Evolutionary conservation across 2,797 vertebrate genomes (phyloP), one percentile per base, ranked within the genome.

Genomic region (Dromococcyx pavoninus): DNA sequence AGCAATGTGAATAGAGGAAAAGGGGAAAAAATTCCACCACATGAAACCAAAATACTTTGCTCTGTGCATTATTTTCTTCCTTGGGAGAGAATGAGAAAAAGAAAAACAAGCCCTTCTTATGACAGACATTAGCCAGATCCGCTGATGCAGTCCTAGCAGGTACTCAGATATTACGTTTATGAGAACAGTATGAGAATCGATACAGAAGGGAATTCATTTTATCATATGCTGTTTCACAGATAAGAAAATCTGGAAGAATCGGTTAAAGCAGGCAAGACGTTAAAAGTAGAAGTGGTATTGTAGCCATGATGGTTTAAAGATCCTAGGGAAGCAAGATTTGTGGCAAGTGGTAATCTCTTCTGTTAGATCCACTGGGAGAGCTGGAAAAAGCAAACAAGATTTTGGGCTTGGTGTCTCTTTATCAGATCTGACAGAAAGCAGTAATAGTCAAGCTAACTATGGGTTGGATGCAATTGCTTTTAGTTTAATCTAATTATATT

Each of bases 401-500:
- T 64, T 91, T 90, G 70, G 90, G 60, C 83, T 86, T 64, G 21
- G 79, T 35, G 30, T 88, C 56, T 86, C 79, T 91, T 81, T 91
- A 90, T 94, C 83, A 94, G 89, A 78, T 82, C 90, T 90, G 89
- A 92, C 93, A 86, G 87, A 94, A 86, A 90, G 86, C 73, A 96
- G 91, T 73, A 91, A 94, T 88, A 94, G 78, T 90, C 76, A 90
- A 78, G 54, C 76, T 76, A 93, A 90, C 91, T 91, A 90, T 80
- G 67, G 70, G 70, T 84, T 94, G 88, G 66, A 86, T 86, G 74
- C 88, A 95, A 88, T 93, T 95, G 80, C 74, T 94, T 56, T 84
- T 94, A 88, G 91, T 90, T 93, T 94, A 91, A 93, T 87, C 64
- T 92, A 93, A 96, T 95, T 95, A 89, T 73, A 70, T 88, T 88